Percentiles rank a stretch among this genome's conserved stretches.
phyloP scores from a whole-genome alignment of 2,113 vertebrate genomes.

The Halcyon senegalensis region DNA sequence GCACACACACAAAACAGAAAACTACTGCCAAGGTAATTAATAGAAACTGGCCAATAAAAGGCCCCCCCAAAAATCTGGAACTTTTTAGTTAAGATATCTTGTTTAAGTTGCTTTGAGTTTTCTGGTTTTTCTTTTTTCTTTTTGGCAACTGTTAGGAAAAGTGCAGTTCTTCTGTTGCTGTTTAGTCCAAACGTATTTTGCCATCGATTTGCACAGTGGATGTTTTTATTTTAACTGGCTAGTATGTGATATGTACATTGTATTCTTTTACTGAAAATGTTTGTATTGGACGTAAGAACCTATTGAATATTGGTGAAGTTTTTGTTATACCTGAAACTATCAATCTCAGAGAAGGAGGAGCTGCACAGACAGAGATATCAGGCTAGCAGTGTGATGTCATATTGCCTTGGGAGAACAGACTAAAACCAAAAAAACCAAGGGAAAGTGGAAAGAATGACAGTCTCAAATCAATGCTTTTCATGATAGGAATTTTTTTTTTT shows the following conservation, averaged over 20 bases:
- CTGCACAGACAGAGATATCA: not conserved
- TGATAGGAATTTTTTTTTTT: not conserved
- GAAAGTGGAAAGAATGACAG: not conserved
- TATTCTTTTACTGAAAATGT: not conserved
- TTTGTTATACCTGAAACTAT: not conserved
- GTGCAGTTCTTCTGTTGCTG: not conserved
- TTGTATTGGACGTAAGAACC: not conserved
- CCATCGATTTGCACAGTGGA: not conserved
- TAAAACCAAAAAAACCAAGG: not conserved
- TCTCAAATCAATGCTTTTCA: not conserved
- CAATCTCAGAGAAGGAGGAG: not conserved
- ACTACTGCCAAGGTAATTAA: not conserved
- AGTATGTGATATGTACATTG: not conserved
- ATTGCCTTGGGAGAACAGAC: not conserved
- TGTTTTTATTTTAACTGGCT: constrained; percentile 22
- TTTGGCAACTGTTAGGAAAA: not conserved
- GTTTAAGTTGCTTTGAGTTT: constrained; percentile 11
- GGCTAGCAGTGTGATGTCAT: not conserved
- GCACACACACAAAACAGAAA: not conserved
- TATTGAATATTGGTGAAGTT: not conserved
- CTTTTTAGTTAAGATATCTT: not conserved
- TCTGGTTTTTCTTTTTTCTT: not conserved
- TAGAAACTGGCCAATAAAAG: constrained; percentile 15
- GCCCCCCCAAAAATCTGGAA: not conserved
- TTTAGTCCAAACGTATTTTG: not conserved